Evolutionary conservation across 2,797 vertebrate genomes (phyloP).

Genomic region (Coranthus polyacanthus): DNA sequence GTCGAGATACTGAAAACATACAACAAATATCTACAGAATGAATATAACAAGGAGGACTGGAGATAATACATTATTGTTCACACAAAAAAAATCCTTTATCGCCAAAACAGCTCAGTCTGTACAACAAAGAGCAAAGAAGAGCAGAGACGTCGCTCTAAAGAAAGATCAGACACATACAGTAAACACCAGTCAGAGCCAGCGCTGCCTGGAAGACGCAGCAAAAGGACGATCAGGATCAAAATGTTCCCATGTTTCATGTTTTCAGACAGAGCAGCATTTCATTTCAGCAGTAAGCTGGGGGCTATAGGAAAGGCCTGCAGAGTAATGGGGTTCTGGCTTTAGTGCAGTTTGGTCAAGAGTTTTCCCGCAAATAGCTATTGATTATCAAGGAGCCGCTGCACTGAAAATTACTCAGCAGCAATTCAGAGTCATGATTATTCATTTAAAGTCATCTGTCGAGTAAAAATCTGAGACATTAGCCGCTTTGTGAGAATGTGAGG

Average conservation of each 20-base stretch:
- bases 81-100: conserved; percentile 28
- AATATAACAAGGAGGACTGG: conserved; percentile 24
- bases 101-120: conserved; percentile 19
- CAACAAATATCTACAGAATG: neutral
- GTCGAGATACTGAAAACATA: neutral
- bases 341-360: conserved; percentile 11
- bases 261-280: conserved; percentile 51
- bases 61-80: conserved; percentile 23
- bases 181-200: conserved; percentile 35
- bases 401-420: conserved; percentile 11
- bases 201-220: conserved; percentile 41
- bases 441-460: conserved; percentile 23
- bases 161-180: conserved; percentile 32
- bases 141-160: conserved; percentile 2
- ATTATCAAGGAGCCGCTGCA: conserved; percentile 22
- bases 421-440: conserved; percentile 20
- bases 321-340: conserved; percentile 23
- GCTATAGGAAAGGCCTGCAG: conserved; percentile 44
- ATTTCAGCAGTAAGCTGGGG: conserved; percentile 51
- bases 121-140: conserved; percentile 13
- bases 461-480: neutral
- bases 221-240: conserved; percentile 62
- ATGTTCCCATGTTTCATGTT: conserved; percentile 57
- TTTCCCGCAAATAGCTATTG: conserved; percentile 45
- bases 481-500: neutral